Evolutionary conservation across 2,888 invertebrate genomes (phyloP).

Genomic region (Tetragonisca angustula): DNA sequence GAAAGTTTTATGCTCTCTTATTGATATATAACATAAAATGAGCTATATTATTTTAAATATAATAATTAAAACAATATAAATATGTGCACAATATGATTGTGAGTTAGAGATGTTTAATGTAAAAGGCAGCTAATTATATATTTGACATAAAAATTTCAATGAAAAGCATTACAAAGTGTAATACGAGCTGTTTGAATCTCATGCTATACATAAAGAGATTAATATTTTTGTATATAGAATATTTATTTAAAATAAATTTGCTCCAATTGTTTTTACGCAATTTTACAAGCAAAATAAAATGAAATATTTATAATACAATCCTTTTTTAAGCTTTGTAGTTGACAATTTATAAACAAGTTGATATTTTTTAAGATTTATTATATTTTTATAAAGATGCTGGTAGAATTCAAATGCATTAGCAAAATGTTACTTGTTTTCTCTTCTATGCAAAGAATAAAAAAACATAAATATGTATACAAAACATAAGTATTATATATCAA

Average conservation of each 20-base stretch:
- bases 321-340: constrained; percentile 33
- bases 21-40: constrained; percentile 11
- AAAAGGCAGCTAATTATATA: constrained; percentile 32
- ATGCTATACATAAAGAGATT: constrained; percentile 15
- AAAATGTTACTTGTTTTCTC: constrained; percentile 33
- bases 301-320: constrained; percentile 26
- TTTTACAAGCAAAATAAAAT: constrained; percentile 17
- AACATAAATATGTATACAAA: constrained; percentile 28
- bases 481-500: constrained; percentile 17
- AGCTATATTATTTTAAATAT: constrained; percentile 10
- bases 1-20: constrained; percentile 52
- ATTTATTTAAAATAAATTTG: constrained; percentile 46
- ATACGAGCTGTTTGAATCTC: constrained; percentile 29
- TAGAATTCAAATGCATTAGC: constrained; percentile 46
- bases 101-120: background rate
- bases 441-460: constrained; percentile 17
- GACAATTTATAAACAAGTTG: constrained; percentile 36
- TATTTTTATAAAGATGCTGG: constrained; percentile 62
- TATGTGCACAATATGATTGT: background rate
- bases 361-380: constrained; percentile 58
- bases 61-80: constrained; percentile 14
- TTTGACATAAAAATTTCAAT: constrained; percentile 1
- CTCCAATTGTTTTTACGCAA: constrained; percentile 35
- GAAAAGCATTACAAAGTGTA: background rate
- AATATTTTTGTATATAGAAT: constrained; percentile 45